Base-by-base conservation (phyloP, 30 jellyfish, hydroid and myxozoan genomes). In the Haliclystus octoradiatus region DNA sequence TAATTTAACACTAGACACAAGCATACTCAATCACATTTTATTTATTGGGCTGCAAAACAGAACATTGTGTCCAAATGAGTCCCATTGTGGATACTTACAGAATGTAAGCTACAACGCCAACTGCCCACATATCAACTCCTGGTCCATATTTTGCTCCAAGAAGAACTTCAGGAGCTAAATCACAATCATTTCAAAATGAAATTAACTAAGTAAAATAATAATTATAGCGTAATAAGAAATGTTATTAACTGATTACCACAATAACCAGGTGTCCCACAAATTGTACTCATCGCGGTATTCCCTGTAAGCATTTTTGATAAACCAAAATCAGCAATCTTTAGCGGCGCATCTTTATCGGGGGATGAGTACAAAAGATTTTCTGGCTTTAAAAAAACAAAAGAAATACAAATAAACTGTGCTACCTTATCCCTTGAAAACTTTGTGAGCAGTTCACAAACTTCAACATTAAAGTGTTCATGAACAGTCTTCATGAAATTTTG, bases 71-170 rank as follows among this genome's bases (percentile, higher is more conserved):
- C n/a, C n/a, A n/a, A n/a, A n/a, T n/a, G n/a, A n/a, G n/a, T n/a
- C n/a, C n/a, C n/a, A n/a, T n/a, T n/a, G n/a, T n/a, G n/a, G 14
- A 40, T n/a, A 79, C 94, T 68, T 75, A 88, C 97, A 88, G 34
- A 33, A 88, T 88, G 46, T 88, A 88, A 2, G 97, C 65, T 33
- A 88, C 74, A 28, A 88, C 97, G 34, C 97, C 97, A 46, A 88
- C 94, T 1, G 97, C 97, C 97, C 97, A 88, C 97, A 88, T 88
- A 46, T 88, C 97, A 35, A 88, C 94, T 3, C 88, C 94, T 1
- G 97, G 94, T n/a, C 85, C 94, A 70, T 88, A 88, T 26, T 81
- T 82, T 60, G 69, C 81, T 25, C 97, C 97, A 57, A 83, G 68
- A n/a, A 88, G 68, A 28, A 88, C 97, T 64, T 88, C 97, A 23